Evolutionary conservation across 2,113 vertebrate genomes (phyloP), one percentile per base, ranked within the genome.

Genomic region (Mus spicilegus): DNA sequence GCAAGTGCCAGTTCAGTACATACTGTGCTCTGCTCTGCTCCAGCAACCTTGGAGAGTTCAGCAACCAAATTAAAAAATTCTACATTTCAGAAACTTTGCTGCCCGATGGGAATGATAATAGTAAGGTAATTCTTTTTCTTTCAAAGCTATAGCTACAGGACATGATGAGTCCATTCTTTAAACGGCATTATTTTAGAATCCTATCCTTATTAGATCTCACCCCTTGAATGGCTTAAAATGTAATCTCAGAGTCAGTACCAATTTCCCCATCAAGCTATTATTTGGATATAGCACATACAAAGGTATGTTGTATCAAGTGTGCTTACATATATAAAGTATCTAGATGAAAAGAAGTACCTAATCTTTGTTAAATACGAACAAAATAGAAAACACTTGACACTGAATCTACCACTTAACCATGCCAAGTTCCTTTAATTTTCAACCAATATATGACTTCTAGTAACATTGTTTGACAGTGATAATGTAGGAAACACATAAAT

Each of bases 101-200:
- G 24, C 14, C 30, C 91, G 61, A 19, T 36, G 2, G 46, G 7
- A 78, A 94, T 89, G 16, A 77, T 16, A 10, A 42, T 89, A 89
- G 46, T 56, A 76, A 65, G 49, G 12, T 42, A 77, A 89, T 93
- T 95, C 95, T 73, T 26, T 86, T 2, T 76, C 39, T 91, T 81
- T 73, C 46, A 89, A 85, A 88, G 39, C 19, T 82, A 0, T 42
- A 33, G 80, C 39, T 63, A 51, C 0, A 87, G 9, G 72, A 86
- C 54, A 85, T 51, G 24, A 69, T 91, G 76, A 89, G 70, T 69
- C 70, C 36, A 88, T 92, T 97, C 88, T 46, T 95, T 94, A 86
- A 92, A 72, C 26, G 36, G 22, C n/a, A 95, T 88, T 96, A 89
- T 93, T 26, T 82, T 73, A 91, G 58, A 16, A 72, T 70, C 22